A percentile compares a stretch with the other conserved stretches of the same genome.
Evolutionary conservation across 2,113 vertebrate genomes (phyloP).

Genomic region (Macrotus californicus): DNA sequence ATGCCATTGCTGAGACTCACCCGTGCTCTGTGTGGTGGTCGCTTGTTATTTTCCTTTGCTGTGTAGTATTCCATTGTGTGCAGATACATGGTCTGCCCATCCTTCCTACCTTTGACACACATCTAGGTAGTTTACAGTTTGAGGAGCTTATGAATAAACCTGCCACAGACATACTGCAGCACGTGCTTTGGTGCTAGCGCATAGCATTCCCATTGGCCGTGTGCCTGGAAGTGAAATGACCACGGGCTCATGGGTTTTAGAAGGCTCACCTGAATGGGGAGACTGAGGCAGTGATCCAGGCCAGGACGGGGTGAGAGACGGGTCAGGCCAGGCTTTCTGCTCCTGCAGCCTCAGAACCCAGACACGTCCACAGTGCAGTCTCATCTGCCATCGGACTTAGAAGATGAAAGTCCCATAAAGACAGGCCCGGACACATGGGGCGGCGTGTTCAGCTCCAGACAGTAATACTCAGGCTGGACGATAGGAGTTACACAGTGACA

Average conservation of each 20-base stretch:
- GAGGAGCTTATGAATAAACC: neutral
- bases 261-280: neutral
- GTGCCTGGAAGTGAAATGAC: neutral
- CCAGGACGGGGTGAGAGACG: neutral
- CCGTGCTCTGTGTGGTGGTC: fast-evolving
- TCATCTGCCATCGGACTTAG: neutral
- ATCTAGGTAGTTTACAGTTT: neutral
- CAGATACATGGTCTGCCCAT: too few species aligned
- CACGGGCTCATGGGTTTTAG: neutral
- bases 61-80: neutral
- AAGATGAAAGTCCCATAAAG: neutral
- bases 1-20: neutral
- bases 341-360: neutral
- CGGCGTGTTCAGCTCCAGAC: neutral
- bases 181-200: neutral
- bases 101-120: neutral
- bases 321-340: neutral
- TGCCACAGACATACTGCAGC: neutral
- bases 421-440: neutral
- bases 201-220: neutral
- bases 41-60: neutral
- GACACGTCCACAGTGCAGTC: neutral
- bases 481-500: neutral
- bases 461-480: neutral
- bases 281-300: neutral